Evolutionary conservation across 2,113 vertebrate genomes (phyloP), one percentile per base, ranked within the genome.

Genomic region (Silurus glanis): DNA sequence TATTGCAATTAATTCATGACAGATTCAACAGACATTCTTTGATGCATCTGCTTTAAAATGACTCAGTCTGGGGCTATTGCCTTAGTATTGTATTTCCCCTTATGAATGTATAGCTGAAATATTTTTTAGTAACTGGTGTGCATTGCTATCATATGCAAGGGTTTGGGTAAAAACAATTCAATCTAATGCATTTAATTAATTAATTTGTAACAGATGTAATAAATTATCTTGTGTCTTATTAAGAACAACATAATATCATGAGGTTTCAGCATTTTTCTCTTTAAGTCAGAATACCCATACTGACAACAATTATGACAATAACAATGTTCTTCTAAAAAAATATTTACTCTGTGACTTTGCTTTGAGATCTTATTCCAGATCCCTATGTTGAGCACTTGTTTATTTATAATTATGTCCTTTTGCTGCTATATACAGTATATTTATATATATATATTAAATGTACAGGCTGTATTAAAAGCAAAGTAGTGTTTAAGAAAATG

Each of bases 21-120:
- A 84, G 69, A 56, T 86, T 72, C 87, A 88, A 84, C 84, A 84
- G 79, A 80, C 74, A 49, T 25, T 17, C 23, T 21, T 64, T 51
- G 10, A 45, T 83, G 49, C 19, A 12, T 23, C 37, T 17, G 67
- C 83, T 88, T 25, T 56, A 12, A 64, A 76, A 72, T 78, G 17
- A 88, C 47, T 45, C 66, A 37, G 62, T 75, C 75, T 64, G 84
- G 74, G 85, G 84, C 87, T 89, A 69, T 53, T 51, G 37, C 28
- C 66, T 74, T 21, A 45, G 61, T 10, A 67, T 67, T 88, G 55
- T 67, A 64, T n/a, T 51, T 8, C 25, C 25, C 23, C 10, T 28
- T 67, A 25, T 66, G 37, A 2, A 25, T 66, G 19, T 21, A 14
- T 58, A 16, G 56, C 14, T 58, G 56, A 12, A 58, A 12, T 58